A percentile compares a stretch with the other conserved stretches of the same genome.
Conservation (phyloP, 2,888 invertebrate species). For the Acleris emargana region DNA sequence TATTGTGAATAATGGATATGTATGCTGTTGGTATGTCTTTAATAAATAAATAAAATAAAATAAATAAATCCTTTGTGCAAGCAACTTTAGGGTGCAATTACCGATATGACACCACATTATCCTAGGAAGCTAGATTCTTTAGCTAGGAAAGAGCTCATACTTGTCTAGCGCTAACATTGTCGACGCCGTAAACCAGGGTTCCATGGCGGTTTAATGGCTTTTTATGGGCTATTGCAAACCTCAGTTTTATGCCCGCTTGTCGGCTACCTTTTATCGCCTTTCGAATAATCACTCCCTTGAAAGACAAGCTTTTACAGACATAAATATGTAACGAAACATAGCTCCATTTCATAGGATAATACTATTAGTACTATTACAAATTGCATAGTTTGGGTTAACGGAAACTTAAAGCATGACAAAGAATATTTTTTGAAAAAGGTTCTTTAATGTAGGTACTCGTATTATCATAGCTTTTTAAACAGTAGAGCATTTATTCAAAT, state of each 20-base stretch:
- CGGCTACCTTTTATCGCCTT: constrained; percentile 53
- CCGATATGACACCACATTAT: constrained; percentile 3
- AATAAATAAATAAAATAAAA: too few relatives aligned
- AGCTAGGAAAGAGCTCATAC: constrained; percentile 8
- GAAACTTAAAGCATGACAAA: too few relatives aligned
- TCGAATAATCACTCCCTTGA: constrained; percentile 55
- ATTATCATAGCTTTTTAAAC: too few relatives aligned
- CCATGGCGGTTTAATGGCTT: constrained; percentile 70
- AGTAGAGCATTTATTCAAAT: too few relatives aligned
- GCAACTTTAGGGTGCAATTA: neutral
- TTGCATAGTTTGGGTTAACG: too few relatives aligned
- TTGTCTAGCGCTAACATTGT: constrained; percentile 61
- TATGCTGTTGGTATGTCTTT: too few relatives aligned
- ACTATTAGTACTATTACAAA: neutral
- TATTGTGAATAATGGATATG: too few relatives aligned
- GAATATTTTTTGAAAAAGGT: too few relatives aligned
- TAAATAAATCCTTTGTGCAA: too few relatives aligned
- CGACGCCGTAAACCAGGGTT: constrained; percentile 63
- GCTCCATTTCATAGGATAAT: neutral
- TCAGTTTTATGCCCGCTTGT: constrained; percentile 63
- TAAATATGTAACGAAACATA: neutral
- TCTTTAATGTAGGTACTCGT: too few relatives aligned
- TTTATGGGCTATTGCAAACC: constrained; percentile 72
- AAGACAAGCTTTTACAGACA: constrained; percentile 16
- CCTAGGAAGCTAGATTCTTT: constrained; percentile 9